Conservation (phyloP, 2,888 invertebrate genomes). For the Ophraella communa region DNA sequence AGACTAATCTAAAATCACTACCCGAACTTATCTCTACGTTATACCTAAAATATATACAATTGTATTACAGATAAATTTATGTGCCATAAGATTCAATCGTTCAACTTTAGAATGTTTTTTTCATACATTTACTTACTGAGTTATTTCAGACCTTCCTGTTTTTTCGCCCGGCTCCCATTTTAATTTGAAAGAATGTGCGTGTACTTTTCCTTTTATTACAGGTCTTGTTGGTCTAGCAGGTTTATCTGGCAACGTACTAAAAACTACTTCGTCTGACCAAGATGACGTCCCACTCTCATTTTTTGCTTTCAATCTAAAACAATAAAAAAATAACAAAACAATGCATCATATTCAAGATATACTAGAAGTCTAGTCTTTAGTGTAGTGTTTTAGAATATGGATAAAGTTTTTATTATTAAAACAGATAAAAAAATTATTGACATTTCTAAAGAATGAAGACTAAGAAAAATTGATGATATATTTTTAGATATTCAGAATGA, state of each 20-base stretch:
- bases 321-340: slow-evolving; percentile 62
- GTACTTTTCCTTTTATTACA: slow-evolving; percentile 79
- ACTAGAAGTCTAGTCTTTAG: too few species aligned
- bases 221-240: slow-evolving; percentile 82
- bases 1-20: slow-evolving; percentile 74
- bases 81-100: too few species aligned
- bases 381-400: too few species aligned
- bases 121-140: slow-evolving; percentile 58
- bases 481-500: too few species aligned
- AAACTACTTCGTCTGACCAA: slow-evolving; percentile 81
- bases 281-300: slow-evolving; percentile 84
- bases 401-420: too few species aligned
- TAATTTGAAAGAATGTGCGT: slow-evolving; percentile 79
- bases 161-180: slow-evolving; percentile 84
- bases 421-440: too few species aligned
- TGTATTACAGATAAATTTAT: too few species aligned
- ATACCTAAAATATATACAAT: slow-evolving; percentile 58
- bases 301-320: slow-evolving; percentile 72
- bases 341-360: too few species aligned
- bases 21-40: slow-evolving; percentile 76
- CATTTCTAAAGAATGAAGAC: too few species aligned
- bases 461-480: too few species aligned
- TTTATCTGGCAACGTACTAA: slow-evolving; percentile 78
- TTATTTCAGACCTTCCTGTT: slow-evolving; percentile 75
- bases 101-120: too few species aligned